These are phyloP conservation scores for Dryomyza anilis DNA, from an alignment of 2,888 invertebrate species.

Conservation along the genomic window DNA sequence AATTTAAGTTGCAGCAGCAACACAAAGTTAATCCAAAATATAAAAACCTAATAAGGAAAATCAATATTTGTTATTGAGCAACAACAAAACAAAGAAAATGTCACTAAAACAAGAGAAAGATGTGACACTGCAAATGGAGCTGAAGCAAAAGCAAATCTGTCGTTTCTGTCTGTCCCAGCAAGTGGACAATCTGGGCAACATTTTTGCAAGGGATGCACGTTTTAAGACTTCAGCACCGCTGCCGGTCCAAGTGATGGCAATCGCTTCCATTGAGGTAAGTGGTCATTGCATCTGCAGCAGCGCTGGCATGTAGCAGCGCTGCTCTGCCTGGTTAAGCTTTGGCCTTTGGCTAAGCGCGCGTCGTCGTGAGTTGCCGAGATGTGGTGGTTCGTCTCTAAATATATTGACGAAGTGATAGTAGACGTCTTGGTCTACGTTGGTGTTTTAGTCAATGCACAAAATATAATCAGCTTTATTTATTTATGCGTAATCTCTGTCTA, in stretches of 20 bases:
- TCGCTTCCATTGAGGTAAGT: constrained; percentile 78
- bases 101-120: neutral
- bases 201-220: constrained; percentile 67
- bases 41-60: no score
- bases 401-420: no score
- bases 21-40: no score
- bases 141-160: constrained; percentile 72
- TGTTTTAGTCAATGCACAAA: constrained; percentile 39
- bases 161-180: constrained; percentile 75
- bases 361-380: no score
- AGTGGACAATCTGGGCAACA: constrained; percentile 67
- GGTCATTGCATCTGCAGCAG: no score
- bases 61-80: no score
- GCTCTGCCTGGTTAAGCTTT: no score
- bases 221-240: constrained; percentile 70
- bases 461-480: neutral
- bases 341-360: no score
- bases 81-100: neutral
- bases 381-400: constrained; percentile 50
- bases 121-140: constrained; percentile 46
- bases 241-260: constrained; percentile 77
- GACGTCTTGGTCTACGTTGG: constrained; percentile 41
- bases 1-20: no score
- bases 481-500: neutral
- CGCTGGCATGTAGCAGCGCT: no score